These are phyloP conservation scores for Tethea ocularis DNA, from an alignment of 2,888 invertebrate species.

Conservation along the genomic window DNA sequence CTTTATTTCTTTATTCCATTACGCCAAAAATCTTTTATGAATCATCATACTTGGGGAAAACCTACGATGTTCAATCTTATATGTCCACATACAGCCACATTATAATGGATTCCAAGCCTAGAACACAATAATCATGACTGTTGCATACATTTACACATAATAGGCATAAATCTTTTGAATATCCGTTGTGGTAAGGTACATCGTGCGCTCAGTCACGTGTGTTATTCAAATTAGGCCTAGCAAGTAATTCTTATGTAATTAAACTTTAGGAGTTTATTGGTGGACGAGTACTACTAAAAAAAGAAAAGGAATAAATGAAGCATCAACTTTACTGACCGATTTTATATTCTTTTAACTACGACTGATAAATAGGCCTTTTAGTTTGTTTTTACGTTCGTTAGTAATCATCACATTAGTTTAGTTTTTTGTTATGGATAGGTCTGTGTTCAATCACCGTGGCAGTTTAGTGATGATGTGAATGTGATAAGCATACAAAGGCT, in stretches of 20 bases:
- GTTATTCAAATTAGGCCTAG: not conserved
- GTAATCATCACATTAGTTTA: too few relatives aligned
- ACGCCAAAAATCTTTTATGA: not conserved
- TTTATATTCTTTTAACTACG: not conserved
- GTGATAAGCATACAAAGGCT: too few relatives aligned
- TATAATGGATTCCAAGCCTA: not conserved
- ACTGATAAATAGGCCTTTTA: too few relatives aligned
- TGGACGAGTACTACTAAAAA: not conserved
- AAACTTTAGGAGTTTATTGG: not conserved
- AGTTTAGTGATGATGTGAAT: too few relatives aligned
- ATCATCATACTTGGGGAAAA: not conserved
- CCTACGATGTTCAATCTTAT: not conserved
- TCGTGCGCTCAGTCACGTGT: not conserved
- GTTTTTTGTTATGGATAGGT: too few relatives aligned
- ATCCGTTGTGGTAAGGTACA: not conserved
- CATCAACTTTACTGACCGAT: not conserved
- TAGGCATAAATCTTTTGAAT: not conserved
- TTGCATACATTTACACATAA: not conserved
- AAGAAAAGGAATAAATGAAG: not conserved
- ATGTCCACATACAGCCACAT: not conserved
- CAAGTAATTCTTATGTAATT: not conserved
- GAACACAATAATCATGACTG: not conserved
- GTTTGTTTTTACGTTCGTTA: too few relatives aligned
- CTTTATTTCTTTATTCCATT: not conserved
- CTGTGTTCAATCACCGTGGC: too few relatives aligned